Conservation (phyloP, 2,888 invertebrate species). For the Eustalomyia histrio region DNA sequence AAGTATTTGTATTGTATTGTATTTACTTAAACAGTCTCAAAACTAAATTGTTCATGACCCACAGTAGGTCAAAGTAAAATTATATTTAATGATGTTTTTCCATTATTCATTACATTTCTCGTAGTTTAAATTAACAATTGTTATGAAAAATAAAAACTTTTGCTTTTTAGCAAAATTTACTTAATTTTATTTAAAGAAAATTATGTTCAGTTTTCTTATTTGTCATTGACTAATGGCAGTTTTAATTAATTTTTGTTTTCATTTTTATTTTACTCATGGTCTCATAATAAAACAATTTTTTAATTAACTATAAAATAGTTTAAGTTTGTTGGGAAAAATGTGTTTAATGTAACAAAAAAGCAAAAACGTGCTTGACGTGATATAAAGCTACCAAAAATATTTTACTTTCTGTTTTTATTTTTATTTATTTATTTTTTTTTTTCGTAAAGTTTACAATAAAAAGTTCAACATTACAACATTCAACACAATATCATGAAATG, state of each 20-base stretch:
- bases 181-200: conserved; percentile 24
- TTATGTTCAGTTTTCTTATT: conserved; percentile 26
- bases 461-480: not conserved
- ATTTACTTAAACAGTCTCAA: conserved; percentile 28
- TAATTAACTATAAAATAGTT: conserved; percentile 65
- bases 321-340: conserved; percentile 48
- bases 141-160: conserved; percentile 33
- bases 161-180: conserved; percentile 22
- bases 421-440: not conserved
- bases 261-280: conserved; percentile 18
- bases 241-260: conserved; percentile 55
- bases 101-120: not conserved
- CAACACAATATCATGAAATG: not conserved
- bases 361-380: conserved; percentile 8
- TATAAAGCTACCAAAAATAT: conserved; percentile 7
- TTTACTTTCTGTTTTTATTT: not conserved
- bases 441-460: not conserved
- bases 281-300: conserved; percentile 61
- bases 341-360: conserved; percentile 16
- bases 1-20: not conserved
- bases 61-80: conserved; percentile 30
- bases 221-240: conserved; percentile 60
- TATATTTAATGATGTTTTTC: conserved; percentile 9
- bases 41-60: conserved; percentile 43
- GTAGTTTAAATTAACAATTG: conserved; percentile 36